phyloP scores from a whole-genome alignment of 2,888 invertebrate genomes.

The Gandaritis pyraliata region DNA sequence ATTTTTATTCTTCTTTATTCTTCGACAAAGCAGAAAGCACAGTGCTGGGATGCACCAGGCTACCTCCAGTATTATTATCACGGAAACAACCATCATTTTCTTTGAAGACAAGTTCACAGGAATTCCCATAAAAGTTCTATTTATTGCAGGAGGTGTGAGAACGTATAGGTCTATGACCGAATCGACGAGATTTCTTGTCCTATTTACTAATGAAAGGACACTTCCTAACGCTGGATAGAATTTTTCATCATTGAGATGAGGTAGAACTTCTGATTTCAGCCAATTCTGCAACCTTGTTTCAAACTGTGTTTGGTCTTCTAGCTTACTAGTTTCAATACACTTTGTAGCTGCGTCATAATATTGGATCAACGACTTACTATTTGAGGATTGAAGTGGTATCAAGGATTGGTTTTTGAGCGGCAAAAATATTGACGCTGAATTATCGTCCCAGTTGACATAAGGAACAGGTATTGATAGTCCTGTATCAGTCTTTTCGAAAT shows the following conservation, averaged over 20 bases:
- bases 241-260: conserved; percentile 84
- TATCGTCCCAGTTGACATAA: conserved; percentile 81
- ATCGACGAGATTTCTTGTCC: conserved; percentile 43
- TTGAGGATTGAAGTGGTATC: conserved; percentile 54
- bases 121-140: conserved; percentile 34
- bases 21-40: conserved; percentile 46
- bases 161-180: conserved; percentile 36
- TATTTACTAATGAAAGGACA: conserved; percentile 68
- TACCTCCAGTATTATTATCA: conserved; percentile 65
- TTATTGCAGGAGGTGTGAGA: not conserved
- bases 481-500: conserved; percentile 57
- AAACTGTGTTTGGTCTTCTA: conserved; percentile 69
- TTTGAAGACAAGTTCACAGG: conserved; percentile 52
- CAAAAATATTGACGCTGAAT: conserved; percentile 84
- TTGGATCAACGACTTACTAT: conserved; percentile 74
- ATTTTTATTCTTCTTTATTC: conserved; percentile 41
- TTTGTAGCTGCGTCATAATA: conserved; percentile 82
- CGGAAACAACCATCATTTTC: conserved; percentile 56
- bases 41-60: conserved; percentile 67
- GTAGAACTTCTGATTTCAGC: conserved; percentile 70
- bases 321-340: conserved; percentile 74
- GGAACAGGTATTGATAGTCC: conserved; percentile 81
- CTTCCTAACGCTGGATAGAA: conserved; percentile 84
- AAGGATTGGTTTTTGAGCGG: conserved; percentile 79
- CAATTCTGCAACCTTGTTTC: conserved; percentile 81